These are phyloP conservation scores for Cyrtodaria siliqua DNA, from an alignment of 2,888 invertebrate species.

Conservation along the genomic window DNA sequence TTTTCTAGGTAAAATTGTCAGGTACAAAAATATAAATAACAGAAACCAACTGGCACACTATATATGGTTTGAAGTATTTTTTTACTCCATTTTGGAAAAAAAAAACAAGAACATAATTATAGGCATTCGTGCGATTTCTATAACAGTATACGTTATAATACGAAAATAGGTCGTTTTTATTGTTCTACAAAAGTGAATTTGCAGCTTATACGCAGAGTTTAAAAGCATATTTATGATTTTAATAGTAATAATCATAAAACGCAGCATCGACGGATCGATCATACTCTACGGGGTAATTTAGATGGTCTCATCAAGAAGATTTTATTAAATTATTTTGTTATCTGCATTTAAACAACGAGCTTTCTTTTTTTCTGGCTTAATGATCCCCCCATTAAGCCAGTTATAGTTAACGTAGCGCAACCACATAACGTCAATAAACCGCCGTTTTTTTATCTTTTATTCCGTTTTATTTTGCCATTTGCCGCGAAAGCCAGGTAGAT, in stretches of 20 bases:
- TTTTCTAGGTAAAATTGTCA: no score
- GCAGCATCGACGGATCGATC: not conserved
- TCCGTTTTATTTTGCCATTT: constrained; percentile 46
- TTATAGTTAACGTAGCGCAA: constrained; percentile 34
- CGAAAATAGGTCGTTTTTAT: no score
- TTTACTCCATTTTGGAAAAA: no score
- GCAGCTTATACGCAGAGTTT: no score
- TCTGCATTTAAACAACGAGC: constrained; percentile 23
- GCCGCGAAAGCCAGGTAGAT: constrained; percentile 52
- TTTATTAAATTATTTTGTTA: constrained; percentile 1
- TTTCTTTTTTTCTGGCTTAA: constrained; percentile 7
- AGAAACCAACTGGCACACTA: no score
- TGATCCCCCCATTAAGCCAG: constrained; percentile 24
- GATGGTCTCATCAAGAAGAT: not conserved
- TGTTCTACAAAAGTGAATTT: no score
- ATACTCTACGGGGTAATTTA: not conserved
- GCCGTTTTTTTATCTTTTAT: constrained; percentile 53
- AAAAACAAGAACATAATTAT: no score
- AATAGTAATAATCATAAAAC: constrained; percentile 4
- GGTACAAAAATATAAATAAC: no score
- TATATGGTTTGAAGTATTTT: no score
- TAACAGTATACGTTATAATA: no score
- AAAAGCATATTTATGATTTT: no score
- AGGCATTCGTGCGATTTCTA: no score
- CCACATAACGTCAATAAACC: constrained; percentile 48